phyloP scores from a whole-genome alignment of 2,888 invertebrate species.

The Limnephilus marmoratus region DNA sequence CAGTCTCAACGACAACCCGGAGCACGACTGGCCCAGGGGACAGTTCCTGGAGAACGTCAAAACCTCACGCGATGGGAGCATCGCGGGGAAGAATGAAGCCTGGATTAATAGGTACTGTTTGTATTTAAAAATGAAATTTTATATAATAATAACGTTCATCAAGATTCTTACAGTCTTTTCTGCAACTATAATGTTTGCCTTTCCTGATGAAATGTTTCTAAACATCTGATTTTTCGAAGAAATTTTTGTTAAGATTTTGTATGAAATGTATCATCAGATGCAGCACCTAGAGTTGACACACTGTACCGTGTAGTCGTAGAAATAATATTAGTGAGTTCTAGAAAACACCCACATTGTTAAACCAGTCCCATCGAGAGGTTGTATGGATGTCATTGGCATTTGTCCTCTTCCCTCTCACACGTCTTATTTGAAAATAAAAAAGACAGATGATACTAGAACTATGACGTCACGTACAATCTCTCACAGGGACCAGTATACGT shows the following conservation, averaged over 20 bases:
- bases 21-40: constrained; percentile 61
- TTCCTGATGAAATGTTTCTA: neutral
- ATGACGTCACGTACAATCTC: too few species aligned
- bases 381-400: too few species aligned
- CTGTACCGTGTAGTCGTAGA: neutral
- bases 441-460: too few species aligned
- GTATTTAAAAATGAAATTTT: neutral
- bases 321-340: too few species aligned
- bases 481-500: too few species aligned
- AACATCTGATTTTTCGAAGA: neutral
- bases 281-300: neutral
- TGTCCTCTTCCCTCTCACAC: too few species aligned
- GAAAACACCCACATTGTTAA: too few species aligned
- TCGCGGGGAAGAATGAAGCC: constrained; percentile 61
- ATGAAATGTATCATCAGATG: neutral
- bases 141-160: neutral
- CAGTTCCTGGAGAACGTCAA: constrained; percentile 59
- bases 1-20: constrained; percentile 68
- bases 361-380: too few species aligned
- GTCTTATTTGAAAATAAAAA: too few species aligned
- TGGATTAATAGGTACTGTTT: constrained; percentile 65
- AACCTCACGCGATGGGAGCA: constrained; percentile 43
- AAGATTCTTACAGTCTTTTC: neutral
- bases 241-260: neutral
- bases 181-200: neutral